Base-by-base conservation (phyloP, 2,113 vertebrate species). In the Grammomys surdaster region DNA sequence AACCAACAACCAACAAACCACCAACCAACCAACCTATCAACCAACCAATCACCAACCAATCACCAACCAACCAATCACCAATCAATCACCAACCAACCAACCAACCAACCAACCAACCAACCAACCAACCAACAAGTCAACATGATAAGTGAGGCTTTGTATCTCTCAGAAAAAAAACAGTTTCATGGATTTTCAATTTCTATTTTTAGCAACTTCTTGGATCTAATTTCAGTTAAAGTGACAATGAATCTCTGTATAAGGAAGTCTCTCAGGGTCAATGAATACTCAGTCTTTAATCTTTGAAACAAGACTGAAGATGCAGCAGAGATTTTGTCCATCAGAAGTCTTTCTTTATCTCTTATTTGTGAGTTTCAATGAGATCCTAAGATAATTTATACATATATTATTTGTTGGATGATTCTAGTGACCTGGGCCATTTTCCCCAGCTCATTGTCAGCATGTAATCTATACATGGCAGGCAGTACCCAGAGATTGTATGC, bases 151-250 rank as follows among this genome's bases (percentile, higher is more conserved):
- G 28, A 56, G 13, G 11, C 2, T 48, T 24, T 33, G 28, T 36
- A 24, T 60, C 6, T 33, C 17, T 82, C 92, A 63, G 8, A 46
- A 87, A 95, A 95, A 43, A 43, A 77, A 67, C 31, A 12, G 19
- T n/a, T 67, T 46, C 3, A 4, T 95, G 7, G 19, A 31, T 31
- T 26, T 77, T 78, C 7, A 33, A 11, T 70, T 91, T 93, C 91
- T 51, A 72, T 54, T 33, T 92, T 40, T 69, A 26, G 0, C 0
- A 8, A 90, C 88, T 77, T 88, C 36, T 56, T 88, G 7, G 17
- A 67, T 96, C 24, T 94, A 48, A 87, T 70, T 90, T 19, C 65
- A 85, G n/a, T 65, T 60, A 87, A 73, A 48, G 26, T 93, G 7
- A 2, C 60, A 92, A 77, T n/a, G 31, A 78, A 33, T 69, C 67